Evolutionary conservation across 2,888 invertebrate genomes (phyloP), one percentile per base, ranked within the genome.

Genomic region (Drosophila vallismaia): DNA sequence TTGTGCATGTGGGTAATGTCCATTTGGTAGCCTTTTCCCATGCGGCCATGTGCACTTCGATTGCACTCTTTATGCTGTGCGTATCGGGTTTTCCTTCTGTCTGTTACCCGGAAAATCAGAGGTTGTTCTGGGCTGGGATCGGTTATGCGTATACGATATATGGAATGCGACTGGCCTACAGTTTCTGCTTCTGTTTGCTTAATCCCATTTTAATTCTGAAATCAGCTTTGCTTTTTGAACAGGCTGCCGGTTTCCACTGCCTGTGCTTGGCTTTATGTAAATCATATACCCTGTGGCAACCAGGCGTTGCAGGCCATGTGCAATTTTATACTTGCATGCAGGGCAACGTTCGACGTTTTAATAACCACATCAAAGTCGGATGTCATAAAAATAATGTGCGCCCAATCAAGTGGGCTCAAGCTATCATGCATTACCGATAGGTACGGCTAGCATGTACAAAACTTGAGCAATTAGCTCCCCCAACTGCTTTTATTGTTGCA

Each of bases 201-300:
- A 81, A 82, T 81, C 75, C 85, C 79, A 72, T 69, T 36, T 84
- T 82, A 82, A 83, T 81, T 71, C 86, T 70, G 76, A 85, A 85
- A 81, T 85, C 82, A 82, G 87, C 79, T 79, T 74, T 85, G 79
- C 79, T 67, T 67, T 84, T 70, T 67, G 73, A 85, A 71, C 64
- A 77, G 55, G 74, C 58, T 55, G 75, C 70, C 67, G 66, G 75
- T 71, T 79, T 54, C 40, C 60, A 67, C 48, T 51, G 51, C 62
- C 54, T 59, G 56, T 52, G 64, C 59, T 58, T 59, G 72, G 73
- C 71, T 71, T 56, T 64, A 64, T 79, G 83, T 82, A 75, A 87
- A 69, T 79, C 73, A 87, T 79, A 67, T 70, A 77, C 71, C 59
- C 71, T 54, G 74, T 76, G 69, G 68, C 63, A 53, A 24, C 12